Evolutionary conservation across 2,888 invertebrate genomes (phyloP).

Genomic region (Lasioglossum malachurum): DNA sequence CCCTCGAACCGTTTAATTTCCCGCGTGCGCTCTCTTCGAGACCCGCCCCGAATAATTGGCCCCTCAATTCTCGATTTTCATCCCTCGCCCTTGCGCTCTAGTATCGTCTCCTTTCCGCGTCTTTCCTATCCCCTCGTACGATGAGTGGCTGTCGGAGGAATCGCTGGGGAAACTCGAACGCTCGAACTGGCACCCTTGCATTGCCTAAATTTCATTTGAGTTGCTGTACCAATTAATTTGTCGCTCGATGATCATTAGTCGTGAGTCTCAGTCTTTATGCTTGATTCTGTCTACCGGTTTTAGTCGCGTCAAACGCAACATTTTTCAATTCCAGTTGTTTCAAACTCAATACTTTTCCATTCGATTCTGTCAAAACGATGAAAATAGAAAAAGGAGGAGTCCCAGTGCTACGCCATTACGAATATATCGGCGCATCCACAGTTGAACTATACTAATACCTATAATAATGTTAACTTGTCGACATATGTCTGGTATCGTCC

Average conservation of each 20-base stretch:
- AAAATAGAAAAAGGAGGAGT: too few species aligned
- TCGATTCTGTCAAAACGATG: too few species aligned
- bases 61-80: constrained; percentile 54
- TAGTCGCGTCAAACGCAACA: accelerated
- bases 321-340: accelerated
- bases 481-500: too few species aligned
- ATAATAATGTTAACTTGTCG: too few species aligned
- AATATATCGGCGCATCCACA: too few species aligned
- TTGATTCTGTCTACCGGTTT: not conserved
- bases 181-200: not conserved
- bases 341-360: not conserved
- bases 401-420: too few species aligned
- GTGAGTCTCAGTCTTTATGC: not conserved
- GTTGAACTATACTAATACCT: too few species aligned
- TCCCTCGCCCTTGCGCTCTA: constrained; percentile 19
- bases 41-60: constrained; percentile 50
- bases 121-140: constrained; percentile 10
- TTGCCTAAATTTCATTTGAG: not conserved
- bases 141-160: constrained; percentile 30
- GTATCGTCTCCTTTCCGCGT: not conserved
- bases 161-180: not conserved
- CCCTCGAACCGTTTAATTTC: constrained; percentile 60
- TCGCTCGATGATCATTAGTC: too few species aligned
- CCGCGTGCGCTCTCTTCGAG: constrained; percentile 53
- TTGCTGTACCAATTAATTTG: not conserved